phyloP scores from a whole-genome alignment of 2,113 vertebrate genomes.

The Pitta sordida region DNA sequence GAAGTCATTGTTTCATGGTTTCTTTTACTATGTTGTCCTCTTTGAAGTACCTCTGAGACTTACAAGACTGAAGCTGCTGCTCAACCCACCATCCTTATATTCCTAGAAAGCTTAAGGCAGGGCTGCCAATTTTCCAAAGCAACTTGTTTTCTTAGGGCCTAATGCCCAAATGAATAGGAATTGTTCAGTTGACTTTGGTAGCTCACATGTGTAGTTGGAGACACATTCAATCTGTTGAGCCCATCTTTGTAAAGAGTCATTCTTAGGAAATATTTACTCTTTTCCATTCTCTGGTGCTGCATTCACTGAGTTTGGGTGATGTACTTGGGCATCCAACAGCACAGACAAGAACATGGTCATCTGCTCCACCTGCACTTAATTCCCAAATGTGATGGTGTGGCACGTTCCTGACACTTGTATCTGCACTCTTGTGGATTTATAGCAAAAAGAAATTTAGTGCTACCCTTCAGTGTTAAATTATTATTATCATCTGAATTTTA shows the following conservation, averaged over 20 bases:
- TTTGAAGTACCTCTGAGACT: neutral
- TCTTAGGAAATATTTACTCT: neutral
- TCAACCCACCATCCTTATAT: neutral
- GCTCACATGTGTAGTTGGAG: neutral
- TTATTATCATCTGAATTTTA: constrained; percentile 27
- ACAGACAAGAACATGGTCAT: neutral
- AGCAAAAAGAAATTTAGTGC: neutral
- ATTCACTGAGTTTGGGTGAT: neutral
- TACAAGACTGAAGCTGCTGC: neutral
- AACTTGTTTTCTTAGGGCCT: neutral
- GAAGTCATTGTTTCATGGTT: neutral
- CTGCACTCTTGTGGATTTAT: neutral
- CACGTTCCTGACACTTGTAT: neutral
- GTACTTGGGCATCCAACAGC: neutral
- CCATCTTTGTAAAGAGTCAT: neutral
- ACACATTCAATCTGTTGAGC: neutral
- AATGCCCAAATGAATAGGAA: neutral
- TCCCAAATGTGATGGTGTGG: neutral
- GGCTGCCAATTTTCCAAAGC: neutral
- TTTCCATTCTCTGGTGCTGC: neutral
- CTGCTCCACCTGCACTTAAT: neutral
- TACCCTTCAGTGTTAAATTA: neutral
- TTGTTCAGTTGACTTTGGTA: neutral
- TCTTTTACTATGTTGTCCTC: neutral
- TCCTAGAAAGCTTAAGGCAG: neutral